phyloP scores from a whole-genome alignment of 2,888 invertebrate genomes.

The Aproaerema taeniolella region DNA sequence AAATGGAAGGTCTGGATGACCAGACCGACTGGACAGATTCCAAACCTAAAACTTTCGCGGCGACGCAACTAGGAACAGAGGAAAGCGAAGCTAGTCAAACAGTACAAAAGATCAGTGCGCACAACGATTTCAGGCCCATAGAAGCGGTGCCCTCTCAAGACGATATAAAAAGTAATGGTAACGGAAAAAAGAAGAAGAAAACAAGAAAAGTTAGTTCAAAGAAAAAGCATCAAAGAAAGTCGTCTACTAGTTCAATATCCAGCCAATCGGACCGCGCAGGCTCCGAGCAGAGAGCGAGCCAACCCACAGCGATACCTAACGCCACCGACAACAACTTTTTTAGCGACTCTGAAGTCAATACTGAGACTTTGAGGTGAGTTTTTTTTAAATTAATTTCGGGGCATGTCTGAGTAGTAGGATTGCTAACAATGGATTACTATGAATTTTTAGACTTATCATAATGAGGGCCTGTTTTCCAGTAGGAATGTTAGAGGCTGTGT shows the following conservation, averaged over 20 bases:
- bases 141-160: conserved; percentile 56
- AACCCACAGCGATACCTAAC: conserved; percentile 51
- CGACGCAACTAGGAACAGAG: conserved; percentile 66
- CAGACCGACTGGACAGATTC: conserved; percentile 71
- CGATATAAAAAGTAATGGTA: conserved; percentile 73
- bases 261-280: conserved; percentile 73
- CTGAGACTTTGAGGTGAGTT: conserved; percentile 75
- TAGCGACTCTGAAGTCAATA: conserved; percentile 94
- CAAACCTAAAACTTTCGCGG: conserved; percentile 74
- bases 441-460: no score
- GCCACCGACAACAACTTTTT: conserved; percentile 82
- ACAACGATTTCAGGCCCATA: conserved; percentile 81
- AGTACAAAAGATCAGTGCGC: conserved; percentile 79
- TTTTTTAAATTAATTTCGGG: background rate
- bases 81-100: conserved; percentile 71
- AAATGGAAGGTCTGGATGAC: conserved; percentile 81
- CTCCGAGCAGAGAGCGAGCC: conserved; percentile 55
- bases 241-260: conserved; percentile 75
- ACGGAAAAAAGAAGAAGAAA: conserved; percentile 84
- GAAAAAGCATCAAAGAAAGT: conserved; percentile 87
- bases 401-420: background rate
- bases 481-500: conserved; percentile 12
- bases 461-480: no score
- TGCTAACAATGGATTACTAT: no score
- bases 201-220: conserved; percentile 88